Conservation (phyloP, 1,140 invertebrate genomes). For the Brachionus paranguensis region DNA sequence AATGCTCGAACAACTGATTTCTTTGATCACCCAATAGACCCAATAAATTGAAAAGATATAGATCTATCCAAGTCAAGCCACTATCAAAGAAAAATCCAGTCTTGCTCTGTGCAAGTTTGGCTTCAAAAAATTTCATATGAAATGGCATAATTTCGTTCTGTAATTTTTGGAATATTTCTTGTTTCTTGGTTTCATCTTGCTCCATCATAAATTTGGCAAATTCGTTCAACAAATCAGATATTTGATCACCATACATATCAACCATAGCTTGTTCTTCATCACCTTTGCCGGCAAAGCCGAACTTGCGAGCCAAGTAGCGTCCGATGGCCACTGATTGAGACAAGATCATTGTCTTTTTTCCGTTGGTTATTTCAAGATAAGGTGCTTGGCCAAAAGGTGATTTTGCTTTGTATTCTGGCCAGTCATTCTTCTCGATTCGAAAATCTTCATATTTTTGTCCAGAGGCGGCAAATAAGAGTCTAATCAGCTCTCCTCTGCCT, state of each 20-base stretch:
- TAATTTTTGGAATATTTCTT: not conserved
- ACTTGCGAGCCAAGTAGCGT: slow-evolving; percentile 24
- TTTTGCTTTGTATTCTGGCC: not conserved
- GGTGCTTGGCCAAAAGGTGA: slow-evolving; percentile 26
- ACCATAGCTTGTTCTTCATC: slow-evolving; percentile 16
- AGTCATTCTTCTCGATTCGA: not conserved
- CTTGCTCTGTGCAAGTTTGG: not conserved
- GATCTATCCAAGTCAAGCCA: slow-evolving; percentile 16
- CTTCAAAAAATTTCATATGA: not conserved
- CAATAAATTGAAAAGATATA: not conserved
- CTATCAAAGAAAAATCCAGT: not conserved
- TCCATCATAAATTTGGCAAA: not conserved
- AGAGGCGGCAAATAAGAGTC: slow-evolving; percentile 39
- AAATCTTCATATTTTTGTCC: slow-evolving; percentile 25
- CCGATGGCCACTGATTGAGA: slow-evolving; percentile 24
- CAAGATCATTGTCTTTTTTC: not conserved
- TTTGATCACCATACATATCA: slow-evolving; percentile 24
- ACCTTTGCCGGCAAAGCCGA: slow-evolving; percentile 14
- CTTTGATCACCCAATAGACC: not conserved
- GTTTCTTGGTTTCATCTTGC: not conserved
- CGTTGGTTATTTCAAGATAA: not conserved
- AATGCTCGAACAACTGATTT: not conserved
- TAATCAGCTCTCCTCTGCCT: slow-evolving; percentile 19
- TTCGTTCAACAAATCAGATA: not conserved
- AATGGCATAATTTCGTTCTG: not conserved